Evolutionary conservation across 2,113 vertebrate genomes (phyloP).

Genomic region (Ondatra zibethicus): DNA sequence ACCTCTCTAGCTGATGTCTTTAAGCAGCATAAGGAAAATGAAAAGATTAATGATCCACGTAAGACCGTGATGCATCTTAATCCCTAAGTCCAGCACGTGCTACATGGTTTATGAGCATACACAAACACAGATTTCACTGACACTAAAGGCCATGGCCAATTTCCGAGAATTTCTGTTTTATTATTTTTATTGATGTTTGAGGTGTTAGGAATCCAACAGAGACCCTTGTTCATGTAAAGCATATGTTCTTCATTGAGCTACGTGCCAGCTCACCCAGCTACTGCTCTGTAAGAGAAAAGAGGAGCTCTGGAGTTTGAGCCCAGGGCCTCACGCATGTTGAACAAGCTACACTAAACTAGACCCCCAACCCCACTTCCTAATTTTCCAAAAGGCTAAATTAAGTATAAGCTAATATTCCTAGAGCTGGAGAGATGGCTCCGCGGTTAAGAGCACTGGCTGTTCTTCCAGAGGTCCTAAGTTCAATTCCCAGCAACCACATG

Average conservation of each 20-base stretch:
- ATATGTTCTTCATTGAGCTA: not conserved
- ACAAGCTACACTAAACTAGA: not conserved
- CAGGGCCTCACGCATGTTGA: not conserved
- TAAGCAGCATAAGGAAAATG: not conserved
- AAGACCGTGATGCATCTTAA: not conserved
- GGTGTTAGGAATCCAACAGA: not conserved
- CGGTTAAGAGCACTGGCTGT: too few relatives aligned
- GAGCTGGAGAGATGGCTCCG: too few relatives aligned
- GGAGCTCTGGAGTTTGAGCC: not conserved
- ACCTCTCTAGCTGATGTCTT: not conserved
- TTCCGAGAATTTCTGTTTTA: not conserved
- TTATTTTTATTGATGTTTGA: not conserved
- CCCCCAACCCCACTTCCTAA: not conserved
- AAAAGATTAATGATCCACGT: not conserved
- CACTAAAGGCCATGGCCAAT: not conserved
- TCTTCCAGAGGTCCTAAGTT: too few relatives aligned
- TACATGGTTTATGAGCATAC: not conserved
- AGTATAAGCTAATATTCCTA: not conserved
- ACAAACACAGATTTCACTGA: not conserved
- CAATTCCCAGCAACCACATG: too few relatives aligned
- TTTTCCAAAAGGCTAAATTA: not conserved
- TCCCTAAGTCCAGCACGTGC: not conserved
- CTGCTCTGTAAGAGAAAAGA: not conserved
- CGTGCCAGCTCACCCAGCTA: not conserved
- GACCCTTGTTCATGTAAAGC: not conserved